phyloP scores from a whole-genome alignment of 2,888 invertebrate genomes.

The Hypercompe scribonia region DNA sequence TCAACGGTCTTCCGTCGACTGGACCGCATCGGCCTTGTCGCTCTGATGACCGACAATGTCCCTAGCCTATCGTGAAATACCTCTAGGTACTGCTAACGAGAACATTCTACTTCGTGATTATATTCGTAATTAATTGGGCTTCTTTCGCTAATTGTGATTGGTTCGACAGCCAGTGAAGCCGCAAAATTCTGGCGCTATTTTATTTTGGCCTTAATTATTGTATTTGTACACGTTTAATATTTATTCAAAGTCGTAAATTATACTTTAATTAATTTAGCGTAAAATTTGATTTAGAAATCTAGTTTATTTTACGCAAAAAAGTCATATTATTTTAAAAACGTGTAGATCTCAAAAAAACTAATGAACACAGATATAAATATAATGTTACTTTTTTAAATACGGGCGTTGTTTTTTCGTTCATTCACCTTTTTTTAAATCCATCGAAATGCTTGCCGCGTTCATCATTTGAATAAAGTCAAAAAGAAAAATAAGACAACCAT shows the following conservation, averaged over 20 bases:
- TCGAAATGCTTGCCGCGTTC: not conserved
- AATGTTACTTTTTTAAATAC: not conserved
- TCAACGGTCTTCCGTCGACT: conserved; percentile 44
- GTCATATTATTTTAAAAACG: not conserved
- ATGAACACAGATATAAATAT: not conserved
- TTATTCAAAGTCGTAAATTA: not conserved
- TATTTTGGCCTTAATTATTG: not conserved
- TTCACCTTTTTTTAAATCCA: not conserved
- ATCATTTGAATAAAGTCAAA: not conserved
- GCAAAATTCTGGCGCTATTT: not conserved
- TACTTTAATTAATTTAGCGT: not conserved
- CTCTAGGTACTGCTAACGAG: conserved; percentile 11
- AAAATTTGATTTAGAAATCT: not conserved
- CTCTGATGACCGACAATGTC: conserved; percentile 46
- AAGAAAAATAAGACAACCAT: not conserved
- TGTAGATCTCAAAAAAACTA: not conserved
- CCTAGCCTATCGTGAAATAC: conserved; percentile 3
- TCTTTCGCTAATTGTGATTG: conserved; percentile 13
- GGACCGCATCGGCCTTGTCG: conserved; percentile 59
- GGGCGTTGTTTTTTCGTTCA: not conserved
- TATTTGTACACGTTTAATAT: not conserved
- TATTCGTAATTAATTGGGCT: conserved; percentile 25
- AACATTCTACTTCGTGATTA: conserved; percentile 35
- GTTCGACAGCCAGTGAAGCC: conserved; percentile 9
- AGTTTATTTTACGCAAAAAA: not conserved